Evolutionary conservation across 2,797 vertebrate genomes (phyloP).

Genomic region (Champsocephalus gunnari): DNA sequence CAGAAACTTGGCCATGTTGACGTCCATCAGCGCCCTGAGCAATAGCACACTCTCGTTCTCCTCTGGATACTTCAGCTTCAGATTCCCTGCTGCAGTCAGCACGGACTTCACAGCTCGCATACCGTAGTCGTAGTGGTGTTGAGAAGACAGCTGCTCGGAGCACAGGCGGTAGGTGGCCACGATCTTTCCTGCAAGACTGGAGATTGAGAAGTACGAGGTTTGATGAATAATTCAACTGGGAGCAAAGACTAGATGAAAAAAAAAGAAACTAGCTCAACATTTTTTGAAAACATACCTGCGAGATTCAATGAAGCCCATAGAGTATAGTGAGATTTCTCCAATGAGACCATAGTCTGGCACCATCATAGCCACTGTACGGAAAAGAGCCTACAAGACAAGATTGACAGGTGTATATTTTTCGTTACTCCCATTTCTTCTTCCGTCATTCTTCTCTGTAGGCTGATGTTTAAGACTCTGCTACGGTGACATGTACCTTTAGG

Average conservation of each 20-base stretch:
- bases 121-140: slow-evolving; percentile 95
- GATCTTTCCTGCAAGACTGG: slow-evolving; percentile 93
- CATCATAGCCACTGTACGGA: slow-evolving; percentile 97
- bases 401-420: neutral
- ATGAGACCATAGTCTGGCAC: slow-evolving; percentile 96
- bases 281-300: slow-evolving; percentile 84
- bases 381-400: slow-evolving; percentile 87
- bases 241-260: neutral
- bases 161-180: slow-evolving; percentile 96
- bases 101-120: slow-evolving; percentile 97
- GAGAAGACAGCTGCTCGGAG: slow-evolving; percentile 94
- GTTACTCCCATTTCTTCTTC: neutral
- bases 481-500: slow-evolving; percentile 86
- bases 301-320: slow-evolving; percentile 96
- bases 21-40: slow-evolving; percentile 92
- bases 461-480: neutral
- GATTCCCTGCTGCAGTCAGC: slow-evolving; percentile 93
- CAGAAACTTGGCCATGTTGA: slow-evolving; percentile 96
- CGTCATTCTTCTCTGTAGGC: neutral
- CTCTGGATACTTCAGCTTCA: slow-evolving; percentile 91
- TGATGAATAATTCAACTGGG: neutral
- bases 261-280: slow-evolving; percentile 1
- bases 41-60: slow-evolving; percentile 91
- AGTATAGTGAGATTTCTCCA: slow-evolving; percentile 96
- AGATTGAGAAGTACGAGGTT: neutral